These are phyloP conservation scores for Drosophila lacteicornis DNA, from an alignment of 1,140 invertebrate species.

Conservation along the genomic window DNA sequence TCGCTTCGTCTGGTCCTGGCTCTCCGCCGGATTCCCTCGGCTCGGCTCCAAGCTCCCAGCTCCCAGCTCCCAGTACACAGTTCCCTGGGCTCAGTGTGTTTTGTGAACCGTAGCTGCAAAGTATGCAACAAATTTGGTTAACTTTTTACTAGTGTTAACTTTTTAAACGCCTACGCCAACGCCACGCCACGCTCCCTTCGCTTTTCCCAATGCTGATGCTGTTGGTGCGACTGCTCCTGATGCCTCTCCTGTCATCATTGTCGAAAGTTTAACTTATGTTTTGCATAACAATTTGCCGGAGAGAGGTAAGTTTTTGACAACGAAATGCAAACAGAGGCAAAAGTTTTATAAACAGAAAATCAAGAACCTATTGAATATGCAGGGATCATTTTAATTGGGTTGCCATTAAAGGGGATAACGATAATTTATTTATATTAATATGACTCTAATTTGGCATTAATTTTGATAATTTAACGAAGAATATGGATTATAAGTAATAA, in stretches of 20 bases:
- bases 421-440: neutral
- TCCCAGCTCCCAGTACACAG: neutral
- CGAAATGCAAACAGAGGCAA: conserved; percentile 8
- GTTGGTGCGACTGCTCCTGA: conserved; percentile 1
- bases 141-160: conserved; percentile 79
- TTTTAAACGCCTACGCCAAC: conserved; percentile 65
- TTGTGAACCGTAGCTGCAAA: conserved; percentile 76
- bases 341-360: conserved; percentile 14
- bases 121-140: conserved; percentile 82
- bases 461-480: neutral
- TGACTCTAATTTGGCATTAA: too few relatives aligned
- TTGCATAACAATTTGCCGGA: conserved; percentile 57
- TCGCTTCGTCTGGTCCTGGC: conserved; percentile 20
- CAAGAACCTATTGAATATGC: conserved; percentile 11
- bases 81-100: conserved; percentile 60
- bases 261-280: conserved; percentile 68
- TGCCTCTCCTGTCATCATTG: conserved; percentile 41
- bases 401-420: neutral
- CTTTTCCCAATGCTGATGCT: neutral
- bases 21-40: conserved; percentile 16
- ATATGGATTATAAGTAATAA: too few relatives aligned
- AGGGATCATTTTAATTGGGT: conserved; percentile 6
- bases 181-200: conserved; percentile 10
- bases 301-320: conserved; percentile 62
- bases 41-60: conserved; percentile 12